Percentiles rank a stretch among this genome's conserved stretches.
Evolutionary conservation across 2,797 vertebrate genomes (phyloP).

Genomic region (Rhynchotus rufescens): DNA sequence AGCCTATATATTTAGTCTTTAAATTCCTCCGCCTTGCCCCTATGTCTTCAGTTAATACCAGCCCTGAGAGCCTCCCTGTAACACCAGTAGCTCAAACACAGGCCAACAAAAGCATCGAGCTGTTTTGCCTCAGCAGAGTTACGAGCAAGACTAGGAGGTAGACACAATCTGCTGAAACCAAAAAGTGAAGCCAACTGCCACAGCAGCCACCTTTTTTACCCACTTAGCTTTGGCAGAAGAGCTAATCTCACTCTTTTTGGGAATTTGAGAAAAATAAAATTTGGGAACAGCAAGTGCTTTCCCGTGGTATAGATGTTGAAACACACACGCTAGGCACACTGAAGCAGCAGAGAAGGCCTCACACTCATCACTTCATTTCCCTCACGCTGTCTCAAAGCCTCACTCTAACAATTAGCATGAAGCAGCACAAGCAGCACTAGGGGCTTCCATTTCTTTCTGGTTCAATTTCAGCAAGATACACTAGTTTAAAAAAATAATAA

Average conservation of each 20-base stretch:
- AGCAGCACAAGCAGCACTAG: background rate
- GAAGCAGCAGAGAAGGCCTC: constrained; percentile 17
- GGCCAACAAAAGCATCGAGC: constrained; percentile 12
- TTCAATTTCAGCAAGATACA: background rate
- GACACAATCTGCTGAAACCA: constrained; percentile 67
- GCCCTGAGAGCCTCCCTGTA: constrained; percentile 18
- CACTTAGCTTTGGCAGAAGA: constrained; percentile 53
- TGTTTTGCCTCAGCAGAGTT: constrained; percentile 42
- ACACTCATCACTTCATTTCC: background rate
- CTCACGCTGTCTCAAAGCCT: background rate
- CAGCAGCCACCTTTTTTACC: constrained; percentile 64
- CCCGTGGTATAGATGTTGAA: background rate
- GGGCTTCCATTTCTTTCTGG: background rate
- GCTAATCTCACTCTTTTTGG: constrained; percentile 35
- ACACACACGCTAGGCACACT: constrained; percentile 42
- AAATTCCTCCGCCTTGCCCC: background rate
- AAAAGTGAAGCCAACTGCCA: constrained; percentile 49
- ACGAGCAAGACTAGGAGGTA: constrained; percentile 62
- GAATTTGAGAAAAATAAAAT: background rate
- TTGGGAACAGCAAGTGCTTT: background rate
- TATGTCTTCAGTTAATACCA: background rate
- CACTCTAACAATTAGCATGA: background rate
- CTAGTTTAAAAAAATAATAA: background rate
- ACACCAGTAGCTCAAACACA: constrained; percentile 8
- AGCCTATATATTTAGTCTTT: background rate